These are phyloP conservation scores for Macheiramphus alcinus DNA, from an alignment of 2,113 vertebrate species.

Conservation along the genomic window DNA sequence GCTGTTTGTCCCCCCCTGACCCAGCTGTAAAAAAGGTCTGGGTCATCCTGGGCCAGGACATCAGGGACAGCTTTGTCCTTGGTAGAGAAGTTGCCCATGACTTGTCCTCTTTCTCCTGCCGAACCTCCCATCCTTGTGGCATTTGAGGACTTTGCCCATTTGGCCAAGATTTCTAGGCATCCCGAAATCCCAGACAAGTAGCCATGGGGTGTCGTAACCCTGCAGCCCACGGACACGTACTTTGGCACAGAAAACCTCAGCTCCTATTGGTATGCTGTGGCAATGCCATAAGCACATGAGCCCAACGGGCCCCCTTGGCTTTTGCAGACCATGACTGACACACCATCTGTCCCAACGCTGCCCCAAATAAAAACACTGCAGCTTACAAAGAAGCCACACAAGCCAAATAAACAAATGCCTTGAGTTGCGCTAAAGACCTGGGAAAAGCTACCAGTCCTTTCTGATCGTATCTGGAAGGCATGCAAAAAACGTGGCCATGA, in stretches of 20 bases:
- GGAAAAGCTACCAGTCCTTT: background rate
- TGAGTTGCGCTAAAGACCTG: background rate
- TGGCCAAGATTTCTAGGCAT: background rate
- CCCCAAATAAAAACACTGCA: background rate
- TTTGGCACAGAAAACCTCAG: background rate
- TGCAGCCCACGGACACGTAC: fast-evolving
- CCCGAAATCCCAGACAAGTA: background rate
- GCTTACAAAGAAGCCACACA: background rate
- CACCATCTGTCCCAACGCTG: background rate
- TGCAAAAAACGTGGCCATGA: background rate
- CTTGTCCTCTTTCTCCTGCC: background rate
- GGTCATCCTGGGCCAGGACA: background rate
- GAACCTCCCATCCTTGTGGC: background rate
- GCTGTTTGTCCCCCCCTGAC: background rate
- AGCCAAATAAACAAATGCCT: background rate
- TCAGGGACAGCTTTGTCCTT: background rate
- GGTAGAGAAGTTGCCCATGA: background rate
- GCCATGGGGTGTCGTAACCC: background rate
- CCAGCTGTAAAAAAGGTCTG: background rate
- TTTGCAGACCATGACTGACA: background rate
- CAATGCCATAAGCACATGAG: background rate
- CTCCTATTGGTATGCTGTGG: background rate
- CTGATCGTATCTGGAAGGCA: background rate
- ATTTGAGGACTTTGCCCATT: background rate
- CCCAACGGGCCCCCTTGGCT: background rate